Conservation (phyloP, 2,888 invertebrate genomes). For the Spodoptera exigua region DNA sequence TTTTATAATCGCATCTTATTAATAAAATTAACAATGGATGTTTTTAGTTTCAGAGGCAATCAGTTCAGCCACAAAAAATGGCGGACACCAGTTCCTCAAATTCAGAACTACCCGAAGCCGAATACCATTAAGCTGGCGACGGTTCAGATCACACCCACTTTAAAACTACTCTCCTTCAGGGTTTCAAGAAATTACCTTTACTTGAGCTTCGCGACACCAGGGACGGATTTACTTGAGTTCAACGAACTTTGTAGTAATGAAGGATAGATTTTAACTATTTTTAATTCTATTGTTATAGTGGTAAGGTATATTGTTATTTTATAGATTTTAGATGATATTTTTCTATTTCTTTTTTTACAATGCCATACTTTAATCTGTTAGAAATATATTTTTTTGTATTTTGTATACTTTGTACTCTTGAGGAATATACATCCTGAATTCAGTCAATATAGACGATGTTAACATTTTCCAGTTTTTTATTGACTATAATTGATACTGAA, state of each 20-base stretch:
- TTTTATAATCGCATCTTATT: no score
- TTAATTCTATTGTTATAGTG: slow-evolving; percentile 21
- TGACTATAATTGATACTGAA: no score
- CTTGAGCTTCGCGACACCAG: slow-evolving; percentile 74
- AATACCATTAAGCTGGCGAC: slow-evolving; percentile 73
- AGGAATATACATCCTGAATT: no score
- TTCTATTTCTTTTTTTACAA: not conserved
- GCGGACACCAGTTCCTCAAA: slow-evolving; percentile 29
- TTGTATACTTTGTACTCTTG: no score
- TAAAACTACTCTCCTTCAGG: slow-evolving; percentile 75
- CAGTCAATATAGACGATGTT: no score
- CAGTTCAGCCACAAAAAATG: slow-evolving; percentile 53
- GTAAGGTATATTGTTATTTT: not conserved
- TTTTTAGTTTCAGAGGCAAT: slow-evolving; percentile 60
- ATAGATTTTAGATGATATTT: not conserved
- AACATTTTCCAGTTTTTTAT: no score
- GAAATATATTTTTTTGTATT: not conserved
- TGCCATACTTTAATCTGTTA: slow-evolving; percentile 13
- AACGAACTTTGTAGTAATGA: slow-evolving; percentile 69
- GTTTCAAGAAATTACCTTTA: slow-evolving; percentile 78
- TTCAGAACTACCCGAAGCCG: slow-evolving; percentile 40
- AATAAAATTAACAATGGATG: not conserved
- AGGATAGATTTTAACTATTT: slow-evolving; percentile 4
- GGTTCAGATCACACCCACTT: slow-evolving; percentile 68
- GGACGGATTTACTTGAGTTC: slow-evolving; percentile 74